Evolutionary conservation across 1,140 invertebrate species (phyloP).

Genomic region (Cecropterus lyciades): DNA sequence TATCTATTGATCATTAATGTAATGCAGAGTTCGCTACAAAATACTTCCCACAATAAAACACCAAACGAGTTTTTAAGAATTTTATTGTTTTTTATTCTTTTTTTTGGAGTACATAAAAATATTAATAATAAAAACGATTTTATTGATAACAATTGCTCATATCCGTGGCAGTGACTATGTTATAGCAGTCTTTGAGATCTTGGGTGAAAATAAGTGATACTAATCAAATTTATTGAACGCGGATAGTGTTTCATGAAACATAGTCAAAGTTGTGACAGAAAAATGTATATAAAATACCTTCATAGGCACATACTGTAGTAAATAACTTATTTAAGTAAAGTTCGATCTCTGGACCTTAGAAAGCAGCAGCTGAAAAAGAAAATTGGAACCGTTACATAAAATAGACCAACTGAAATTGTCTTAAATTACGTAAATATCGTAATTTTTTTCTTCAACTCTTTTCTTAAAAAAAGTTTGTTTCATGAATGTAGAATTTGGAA

Average conservation of each 20-base stretch:
- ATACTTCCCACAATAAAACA: constrained; percentile 38
- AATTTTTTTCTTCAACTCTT: too few species aligned
- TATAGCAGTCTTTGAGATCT: constrained; percentile 80
- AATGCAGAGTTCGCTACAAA: too few species aligned
- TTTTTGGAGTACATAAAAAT: constrained; percentile 77
- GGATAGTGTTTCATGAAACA: constrained; percentile 56
- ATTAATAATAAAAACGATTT: constrained; percentile 74
- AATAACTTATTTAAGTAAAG: constrained; percentile 50
- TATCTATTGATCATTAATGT: too few species aligned
- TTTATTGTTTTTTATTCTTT: constrained; percentile 70
- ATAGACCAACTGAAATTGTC: background rate
- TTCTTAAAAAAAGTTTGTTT: too few species aligned
- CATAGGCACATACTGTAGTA: constrained; percentile 43
- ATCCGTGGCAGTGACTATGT: constrained; percentile 79
- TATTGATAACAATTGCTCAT: constrained; percentile 70
- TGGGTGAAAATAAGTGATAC: constrained; percentile 46
- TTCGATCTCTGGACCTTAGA: constrained; percentile 66
- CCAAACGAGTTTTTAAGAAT: constrained; percentile 46
- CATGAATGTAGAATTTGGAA: too few species aligned
- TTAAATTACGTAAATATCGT: too few species aligned
- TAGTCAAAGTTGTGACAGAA: constrained; percentile 69
- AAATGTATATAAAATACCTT: constrained; percentile 63
- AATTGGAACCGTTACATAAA: constrained; percentile 31
- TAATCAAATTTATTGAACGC: constrained; percentile 34
- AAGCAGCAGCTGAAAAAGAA: constrained; percentile 79